Evolutionary conservation across 2,797 vertebrate genomes (phyloP).

Genomic region (Sebastes diploproa): DNA sequence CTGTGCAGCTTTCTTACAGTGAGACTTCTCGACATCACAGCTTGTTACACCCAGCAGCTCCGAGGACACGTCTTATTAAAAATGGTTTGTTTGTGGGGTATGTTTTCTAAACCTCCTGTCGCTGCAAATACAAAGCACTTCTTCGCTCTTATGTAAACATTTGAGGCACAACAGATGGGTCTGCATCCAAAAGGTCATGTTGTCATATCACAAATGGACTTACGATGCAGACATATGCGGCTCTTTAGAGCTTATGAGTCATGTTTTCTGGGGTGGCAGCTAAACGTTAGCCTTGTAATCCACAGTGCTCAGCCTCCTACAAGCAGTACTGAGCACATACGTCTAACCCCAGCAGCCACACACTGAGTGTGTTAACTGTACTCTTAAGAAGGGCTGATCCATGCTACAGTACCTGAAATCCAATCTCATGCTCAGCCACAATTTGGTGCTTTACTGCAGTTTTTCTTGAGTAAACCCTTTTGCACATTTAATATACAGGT

Average conservation of each 20-base stretch:
- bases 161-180: slow-evolving; percentile 64
- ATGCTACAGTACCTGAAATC: slow-evolving; percentile 84
- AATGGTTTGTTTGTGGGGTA: slow-evolving; percentile 19
- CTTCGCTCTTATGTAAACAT: slow-evolving; percentile 50
- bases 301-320: slow-evolving; percentile 75
- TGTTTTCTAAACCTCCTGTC: slow-evolving; percentile 29
- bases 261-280: slow-evolving; percentile 79
- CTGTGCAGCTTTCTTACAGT: not conserved
- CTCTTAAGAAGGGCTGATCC: slow-evolving; percentile 83
- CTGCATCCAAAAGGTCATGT: slow-evolving; percentile 75
- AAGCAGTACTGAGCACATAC: slow-evolving; percentile 74
- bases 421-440: slow-evolving; percentile 86
- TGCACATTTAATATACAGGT: slow-evolving; percentile 54
- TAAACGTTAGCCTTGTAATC: slow-evolving; percentile 82
- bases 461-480: slow-evolving; percentile 86
- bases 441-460: slow-evolving; percentile 86
- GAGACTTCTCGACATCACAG: not conserved
- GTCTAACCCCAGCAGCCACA: slow-evolving; percentile 74
- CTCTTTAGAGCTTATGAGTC: slow-evolving; percentile 76
- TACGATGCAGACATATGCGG: slow-evolving; percentile 68
- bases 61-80: not conserved
- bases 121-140: slow-evolving; percentile 18
- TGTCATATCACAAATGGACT: slow-evolving; percentile 72
- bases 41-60: not conserved
- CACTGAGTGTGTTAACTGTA: slow-evolving; percentile 87